Base-by-base conservation (phyloP, 2,888 invertebrate genomes). In the Seira ritae region DNA sequence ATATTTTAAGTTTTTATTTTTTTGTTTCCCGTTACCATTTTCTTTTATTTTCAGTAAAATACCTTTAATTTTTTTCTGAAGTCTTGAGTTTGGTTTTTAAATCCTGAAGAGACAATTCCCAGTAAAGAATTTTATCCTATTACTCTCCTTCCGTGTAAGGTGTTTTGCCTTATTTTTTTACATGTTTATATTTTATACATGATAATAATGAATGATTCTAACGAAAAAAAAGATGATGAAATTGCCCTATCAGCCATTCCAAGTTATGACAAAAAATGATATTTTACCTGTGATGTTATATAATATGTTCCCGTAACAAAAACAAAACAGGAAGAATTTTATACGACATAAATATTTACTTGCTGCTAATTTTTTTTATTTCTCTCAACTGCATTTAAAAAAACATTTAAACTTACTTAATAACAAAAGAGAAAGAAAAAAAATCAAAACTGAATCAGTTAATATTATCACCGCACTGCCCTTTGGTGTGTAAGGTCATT, bases 401-500 rank as follows among this genome's bases (percentile, higher is more conserved):
- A n/a, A n/a, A n/a, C n/a, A n/a, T n/a, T 8, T 31, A 31, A 31
- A 31, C 3, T 31, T 31, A n/a, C n/a, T n/a, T n/a, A n/a, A n/a
- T 31, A 31, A 31, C 31, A 31, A 2, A 31, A 31, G 31, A 31
- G 31, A 31, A 31, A 31, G 8, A 8, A 31, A 31, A 31, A 4
- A 31, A 31, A n/a, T n/a, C n/a, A 31, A 31, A 8, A 31, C 31
- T 31, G 31, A 31, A 31, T 31, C 3, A 31, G 31, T 31, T 31
- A 31, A 31, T 31, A 31, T 31, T 12, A 50, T 94, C 94, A 94
- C 94, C 94, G 94, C 94, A 94, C 94, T 94, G 93, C 94, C 94
- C 93, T 95, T 95, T 95, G 94, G 94, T 95, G 94, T 95, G 96
- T 95, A 96, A 98, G 98, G 98, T 98, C 95, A 98, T 98, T 96